phyloP scores from a whole-genome alignment of 92 coral and sea anemone genomes.

The Pocillopora grandis region DNA sequence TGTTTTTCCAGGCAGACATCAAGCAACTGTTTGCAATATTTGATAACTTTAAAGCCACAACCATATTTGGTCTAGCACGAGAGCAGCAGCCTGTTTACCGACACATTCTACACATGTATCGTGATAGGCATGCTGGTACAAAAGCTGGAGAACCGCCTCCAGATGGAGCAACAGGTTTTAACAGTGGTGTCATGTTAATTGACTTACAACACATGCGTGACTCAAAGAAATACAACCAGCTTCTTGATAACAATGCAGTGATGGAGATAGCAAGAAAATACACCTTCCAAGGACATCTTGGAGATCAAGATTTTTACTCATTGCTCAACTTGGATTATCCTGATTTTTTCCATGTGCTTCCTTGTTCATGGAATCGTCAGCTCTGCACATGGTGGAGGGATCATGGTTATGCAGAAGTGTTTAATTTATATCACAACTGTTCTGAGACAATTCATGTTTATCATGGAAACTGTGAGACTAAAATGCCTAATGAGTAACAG shows the following conservation, averaged over 20 bases:
- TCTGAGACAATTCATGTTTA: constrained; percentile 79
- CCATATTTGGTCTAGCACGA: constrained; percentile 75
- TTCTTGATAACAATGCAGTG: constrained; percentile 35
- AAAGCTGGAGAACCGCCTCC: constrained; percentile 85
- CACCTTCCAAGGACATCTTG: constrained; percentile 79
- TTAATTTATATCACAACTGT: constrained; percentile 75
- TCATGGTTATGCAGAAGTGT: constrained; percentile 72
- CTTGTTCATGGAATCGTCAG: constrained; percentile 96
- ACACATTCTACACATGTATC: constrained; percentile 66
- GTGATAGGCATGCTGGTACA: constrained; percentile 63
- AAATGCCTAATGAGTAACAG: constrained; percentile 55
- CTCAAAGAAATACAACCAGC: constrained; percentile 56
- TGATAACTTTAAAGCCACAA: constrained; percentile 59
- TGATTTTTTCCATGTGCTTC: constrained; percentile 73
- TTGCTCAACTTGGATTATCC: constrained; percentile 67
- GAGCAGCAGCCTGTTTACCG: constrained; percentile 90
- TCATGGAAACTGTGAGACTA: constrained; percentile 90
- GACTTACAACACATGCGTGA: constrained; percentile 71
- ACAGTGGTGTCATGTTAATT: constrained; percentile 83
- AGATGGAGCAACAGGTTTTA: constrained; percentile 83
- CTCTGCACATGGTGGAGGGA: constrained; percentile 84
- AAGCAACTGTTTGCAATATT: constrained; percentile 80
- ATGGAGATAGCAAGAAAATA: constrained; percentile 64
- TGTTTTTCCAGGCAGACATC: constrained; percentile 83
- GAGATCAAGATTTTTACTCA: constrained; percentile 91